Conservation (phyloP, 92 coral and sea anemone species). For the Epizoanthus ramosus region DNA sequence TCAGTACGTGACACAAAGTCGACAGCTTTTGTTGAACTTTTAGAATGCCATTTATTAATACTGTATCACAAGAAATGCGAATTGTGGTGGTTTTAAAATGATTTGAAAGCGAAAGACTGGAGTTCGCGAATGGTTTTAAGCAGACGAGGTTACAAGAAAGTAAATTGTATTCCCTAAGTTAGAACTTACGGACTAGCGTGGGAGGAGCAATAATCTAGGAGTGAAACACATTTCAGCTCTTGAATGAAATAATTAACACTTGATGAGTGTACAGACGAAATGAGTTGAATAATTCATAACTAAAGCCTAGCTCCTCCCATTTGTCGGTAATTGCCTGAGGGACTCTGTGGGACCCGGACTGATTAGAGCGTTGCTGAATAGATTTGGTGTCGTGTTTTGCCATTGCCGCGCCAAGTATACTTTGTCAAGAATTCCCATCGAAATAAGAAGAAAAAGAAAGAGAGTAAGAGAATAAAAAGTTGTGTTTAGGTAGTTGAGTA, state of each 20-base stretch:
- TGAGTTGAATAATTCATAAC: conserved; percentile 80
- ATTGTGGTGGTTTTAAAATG: conserved; percentile 10
- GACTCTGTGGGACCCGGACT: conserved; percentile 23
- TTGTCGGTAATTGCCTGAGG: conserved; percentile 27
- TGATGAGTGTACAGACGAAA: conserved; percentile 73
- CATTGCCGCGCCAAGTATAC: conserved; percentile 31
- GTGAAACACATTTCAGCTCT: conserved; percentile 45
- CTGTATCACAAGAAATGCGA: conserved; percentile 10
- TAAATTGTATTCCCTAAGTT: background rate
- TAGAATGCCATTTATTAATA: background rate
- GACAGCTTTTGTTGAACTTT: conserved; percentile 23
- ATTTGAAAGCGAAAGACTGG: conserved; percentile 1
- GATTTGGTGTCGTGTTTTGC: conserved; percentile 7
- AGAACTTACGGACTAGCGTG: conserved; percentile 38
- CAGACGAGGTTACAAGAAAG: background rate
- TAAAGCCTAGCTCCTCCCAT: conserved; percentile 41
- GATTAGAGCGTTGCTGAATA: conserved; percentile 30
- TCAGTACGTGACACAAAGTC: conserved; percentile 28
- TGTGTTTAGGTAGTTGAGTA: background rate
- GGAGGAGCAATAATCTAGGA: conserved; percentile 24
- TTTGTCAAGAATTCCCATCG: conserved; percentile 37
- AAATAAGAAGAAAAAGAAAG: background rate
- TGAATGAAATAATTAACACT: conserved; percentile 77
- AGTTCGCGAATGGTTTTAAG: background rate
- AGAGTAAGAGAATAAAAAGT: background rate